Evolutionary conservation across 2,113 vertebrate genomes (phyloP).

Genomic region (Rhipidura dahli): DNA sequence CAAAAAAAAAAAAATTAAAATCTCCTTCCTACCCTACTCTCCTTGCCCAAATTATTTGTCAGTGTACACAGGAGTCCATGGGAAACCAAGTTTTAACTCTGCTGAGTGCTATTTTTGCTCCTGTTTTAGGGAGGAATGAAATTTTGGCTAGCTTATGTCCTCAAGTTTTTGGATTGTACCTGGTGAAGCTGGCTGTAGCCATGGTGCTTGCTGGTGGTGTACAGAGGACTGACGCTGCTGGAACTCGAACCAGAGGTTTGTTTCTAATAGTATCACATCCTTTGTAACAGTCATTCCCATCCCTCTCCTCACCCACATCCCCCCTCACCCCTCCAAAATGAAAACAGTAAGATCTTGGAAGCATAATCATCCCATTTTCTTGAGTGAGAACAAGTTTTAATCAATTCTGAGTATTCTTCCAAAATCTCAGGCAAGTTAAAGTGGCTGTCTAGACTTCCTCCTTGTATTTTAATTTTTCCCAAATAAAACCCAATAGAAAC

Average conservation of each 20-base stretch:
- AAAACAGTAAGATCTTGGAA: background rate
- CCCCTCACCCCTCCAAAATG: background rate
- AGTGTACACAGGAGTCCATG: background rate
- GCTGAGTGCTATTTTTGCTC: background rate
- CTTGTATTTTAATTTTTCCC: background rate
- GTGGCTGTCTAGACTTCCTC: background rate
- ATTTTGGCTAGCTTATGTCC: slow-evolving; percentile 93
- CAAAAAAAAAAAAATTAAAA: background rate
- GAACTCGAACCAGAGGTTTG: slow-evolving; percentile 89
- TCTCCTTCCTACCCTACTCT: background rate
- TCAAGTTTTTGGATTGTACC: slow-evolving; percentile 94
- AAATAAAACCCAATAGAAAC: background rate
- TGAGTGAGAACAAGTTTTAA: background rate
- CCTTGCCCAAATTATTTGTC: background rate
- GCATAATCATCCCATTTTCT: background rate
- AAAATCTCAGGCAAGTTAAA: background rate
- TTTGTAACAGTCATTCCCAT: background rate
- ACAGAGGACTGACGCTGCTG: slow-evolving; percentile 89
- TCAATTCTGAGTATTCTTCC: background rate
- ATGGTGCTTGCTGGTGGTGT: slow-evolving; percentile 95
- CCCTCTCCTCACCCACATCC: background rate
- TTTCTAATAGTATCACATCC: background rate
- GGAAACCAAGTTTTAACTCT: background rate
- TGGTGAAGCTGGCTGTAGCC: slow-evolving; percentile 92
- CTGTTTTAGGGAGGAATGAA: slow-evolving; percentile 86